Conservation (phyloP, 2,113 vertebrate species). For the Aldabrachelys gigantea region DNA sequence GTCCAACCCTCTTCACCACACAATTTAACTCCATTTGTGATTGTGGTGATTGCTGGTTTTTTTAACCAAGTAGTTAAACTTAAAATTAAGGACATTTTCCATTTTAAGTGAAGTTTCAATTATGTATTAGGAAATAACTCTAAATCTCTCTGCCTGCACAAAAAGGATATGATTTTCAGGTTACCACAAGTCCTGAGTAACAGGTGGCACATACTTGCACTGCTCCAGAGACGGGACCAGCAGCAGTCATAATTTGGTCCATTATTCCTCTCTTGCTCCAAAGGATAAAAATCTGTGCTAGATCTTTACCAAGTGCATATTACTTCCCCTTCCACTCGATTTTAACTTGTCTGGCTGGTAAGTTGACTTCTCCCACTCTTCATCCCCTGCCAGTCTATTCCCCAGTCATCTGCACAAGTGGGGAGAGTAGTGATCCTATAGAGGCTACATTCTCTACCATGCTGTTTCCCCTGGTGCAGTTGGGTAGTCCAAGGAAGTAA, state of each 20-base stretch:
- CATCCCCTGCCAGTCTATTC: not conserved
- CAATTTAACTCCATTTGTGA: no score
- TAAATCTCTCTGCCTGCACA: not conserved
- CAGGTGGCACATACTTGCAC: not conserved
- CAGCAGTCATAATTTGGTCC: not conserved
- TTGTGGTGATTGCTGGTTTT: no score
- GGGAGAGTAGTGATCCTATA: rapidly evolving
- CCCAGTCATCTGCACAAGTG: not conserved
- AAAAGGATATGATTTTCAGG: not conserved
- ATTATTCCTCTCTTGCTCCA: not conserved
- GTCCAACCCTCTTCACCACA: no score
- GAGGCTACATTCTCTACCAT: not conserved
- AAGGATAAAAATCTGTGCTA: not conserved
- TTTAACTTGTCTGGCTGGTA: not conserved
- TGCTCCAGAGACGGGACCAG: not conserved
- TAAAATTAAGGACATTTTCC: not conserved
- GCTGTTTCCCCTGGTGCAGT: not conserved
- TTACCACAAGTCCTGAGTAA: not conserved
- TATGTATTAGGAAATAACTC: no score
- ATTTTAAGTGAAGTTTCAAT: not conserved
- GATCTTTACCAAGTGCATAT: not conserved
- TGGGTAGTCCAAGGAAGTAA: not conserved
- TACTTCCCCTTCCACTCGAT: not conserved
- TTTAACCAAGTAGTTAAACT: no score
- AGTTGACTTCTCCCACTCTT: not conserved